A percentile compares a stretch with the other conserved stretches of the same genome.
Evolutionary conservation across 2,888 invertebrate genomes (phyloP).

Genomic region (Melanostoma scalare): DNA sequence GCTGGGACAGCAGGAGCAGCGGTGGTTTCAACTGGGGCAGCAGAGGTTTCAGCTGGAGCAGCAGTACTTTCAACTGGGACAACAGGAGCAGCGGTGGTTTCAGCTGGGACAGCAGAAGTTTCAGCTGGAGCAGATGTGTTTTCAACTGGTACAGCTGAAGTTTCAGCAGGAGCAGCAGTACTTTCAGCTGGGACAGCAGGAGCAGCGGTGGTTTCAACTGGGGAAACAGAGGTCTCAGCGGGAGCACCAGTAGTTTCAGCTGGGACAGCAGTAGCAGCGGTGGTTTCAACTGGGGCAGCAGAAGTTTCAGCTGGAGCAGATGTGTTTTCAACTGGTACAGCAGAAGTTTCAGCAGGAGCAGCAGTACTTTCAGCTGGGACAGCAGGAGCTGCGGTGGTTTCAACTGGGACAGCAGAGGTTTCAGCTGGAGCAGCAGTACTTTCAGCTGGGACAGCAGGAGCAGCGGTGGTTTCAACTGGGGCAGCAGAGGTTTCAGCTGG

Average conservation of each 20-base stretch:
- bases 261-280: slow-evolving; percentile 1
- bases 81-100: slow-evolving; percentile 2
- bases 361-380: slow-evolving; percentile 1
- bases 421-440: slow-evolving; percentile 1
- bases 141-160: slow-evolving; percentile 8
- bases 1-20: no score
- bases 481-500: slow-evolving; percentile 7
- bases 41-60: no score
- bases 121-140: background rate
- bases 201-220: slow-evolving; percentile 1
- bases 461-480: slow-evolving; percentile 15
- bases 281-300: slow-evolving; percentile 12
- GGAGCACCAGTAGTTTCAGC: background rate
- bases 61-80: no score
- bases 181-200: slow-evolving; percentile 5
- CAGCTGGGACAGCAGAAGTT: slow-evolving; percentile 25
- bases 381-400: slow-evolving; percentile 25
- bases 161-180: background rate
- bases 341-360: slow-evolving; percentile 2
- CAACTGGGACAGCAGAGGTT: slow-evolving; percentile 12
- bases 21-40: no score
- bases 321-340: background rate
- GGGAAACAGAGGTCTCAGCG: slow-evolving; percentile 9
- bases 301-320: slow-evolving; percentile 18
- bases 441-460: slow-evolving; percentile 20